Percentiles rank a stretch among this genome's conserved stretches.
These are phyloP conservation scores for Erpobdella octoculata DNA, from an alignment of 2,888 invertebrate species.

Conservation along the genomic window DNA sequence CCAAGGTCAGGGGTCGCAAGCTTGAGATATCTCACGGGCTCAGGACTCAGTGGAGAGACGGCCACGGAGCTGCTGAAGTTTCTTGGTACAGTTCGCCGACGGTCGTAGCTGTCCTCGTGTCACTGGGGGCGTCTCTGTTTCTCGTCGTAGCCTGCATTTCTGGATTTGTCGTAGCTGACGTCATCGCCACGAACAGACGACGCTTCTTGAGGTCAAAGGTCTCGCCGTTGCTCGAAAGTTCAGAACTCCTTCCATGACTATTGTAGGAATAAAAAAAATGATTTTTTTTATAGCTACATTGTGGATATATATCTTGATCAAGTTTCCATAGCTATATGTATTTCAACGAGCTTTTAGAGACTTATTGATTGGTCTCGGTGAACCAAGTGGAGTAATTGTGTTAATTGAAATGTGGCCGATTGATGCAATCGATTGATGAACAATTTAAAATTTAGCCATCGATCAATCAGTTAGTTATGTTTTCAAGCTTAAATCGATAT, in stretches of 20 bases:
- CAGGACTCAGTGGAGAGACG: neutral
- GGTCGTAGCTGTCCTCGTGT: constrained; percentile 4
- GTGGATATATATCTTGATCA: too few relatives aligned
- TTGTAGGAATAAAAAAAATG: too few relatives aligned
- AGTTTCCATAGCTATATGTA: too few relatives aligned
- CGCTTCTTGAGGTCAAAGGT: constrained; percentile 14
- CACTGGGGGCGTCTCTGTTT: neutral
- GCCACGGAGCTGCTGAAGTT: neutral
- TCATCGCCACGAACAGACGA: neutral
- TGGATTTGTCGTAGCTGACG: constrained; percentile 14
- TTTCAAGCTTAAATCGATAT: too few relatives aligned
- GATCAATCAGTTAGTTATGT: too few relatives aligned
- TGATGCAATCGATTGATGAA: too few relatives aligned
- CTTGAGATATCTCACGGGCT: neutral
- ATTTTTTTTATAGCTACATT: too few relatives aligned
- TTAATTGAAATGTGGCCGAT: too few relatives aligned
- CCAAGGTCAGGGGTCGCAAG: neutral
- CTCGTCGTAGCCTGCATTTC: constrained; percentile 16
- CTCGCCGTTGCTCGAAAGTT: constrained; percentile 10
- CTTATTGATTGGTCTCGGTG: too few relatives aligned
- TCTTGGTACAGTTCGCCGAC: neutral
- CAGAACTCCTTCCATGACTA: constrained; percentile 7
- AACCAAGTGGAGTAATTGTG: too few relatives aligned
- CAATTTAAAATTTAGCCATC: too few relatives aligned
- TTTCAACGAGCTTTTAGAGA: too few relatives aligned